A percentile compares a stretch with the other conserved stretches of the same genome.
Evolutionary conservation across 37 sponge, comb jelly and placozoan species (phyloP).

Genomic region (Oopsacas minuta): DNA sequence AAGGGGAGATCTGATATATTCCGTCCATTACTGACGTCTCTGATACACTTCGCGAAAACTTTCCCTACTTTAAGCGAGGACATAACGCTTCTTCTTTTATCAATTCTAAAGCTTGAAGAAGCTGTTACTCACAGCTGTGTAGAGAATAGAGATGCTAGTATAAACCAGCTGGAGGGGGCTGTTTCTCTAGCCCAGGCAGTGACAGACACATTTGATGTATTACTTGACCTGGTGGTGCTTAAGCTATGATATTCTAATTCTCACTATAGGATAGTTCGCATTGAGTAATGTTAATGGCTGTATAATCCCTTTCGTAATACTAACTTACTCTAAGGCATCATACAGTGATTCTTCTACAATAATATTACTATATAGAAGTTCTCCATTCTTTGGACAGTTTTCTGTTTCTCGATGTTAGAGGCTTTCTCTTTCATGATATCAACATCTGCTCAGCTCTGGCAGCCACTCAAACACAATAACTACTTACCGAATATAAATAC

Average conservation of each 20-base stretch:
- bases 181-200: neutral
- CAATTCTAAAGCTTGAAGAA: constrained; percentile 11
- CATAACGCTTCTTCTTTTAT: constrained; percentile 39
- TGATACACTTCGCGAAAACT: constrained; percentile 39
- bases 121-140: neutral
- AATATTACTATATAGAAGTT: too few species aligned
- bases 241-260: neutral
- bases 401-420: neutral
- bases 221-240: neutral
- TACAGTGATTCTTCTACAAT: too few species aligned
- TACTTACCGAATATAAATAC: neutral
- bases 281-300: too few species aligned
- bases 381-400: neutral
- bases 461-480: neutral
- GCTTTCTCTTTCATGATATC: neutral
- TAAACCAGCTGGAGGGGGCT: neutral
- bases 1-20: constrained; percentile 32
- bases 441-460: constrained; percentile 10
- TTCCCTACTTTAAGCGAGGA: constrained; percentile 66
- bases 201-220: neutral
- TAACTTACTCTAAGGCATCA: too few species aligned
- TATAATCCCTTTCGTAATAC: too few species aligned
- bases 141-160: neutral
- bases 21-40: constrained; percentile 42
- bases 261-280: too few species aligned